These are phyloP conservation scores for Brenthis daphne DNA, from an alignment of 2,888 invertebrate species.

Conservation along the genomic window DNA sequence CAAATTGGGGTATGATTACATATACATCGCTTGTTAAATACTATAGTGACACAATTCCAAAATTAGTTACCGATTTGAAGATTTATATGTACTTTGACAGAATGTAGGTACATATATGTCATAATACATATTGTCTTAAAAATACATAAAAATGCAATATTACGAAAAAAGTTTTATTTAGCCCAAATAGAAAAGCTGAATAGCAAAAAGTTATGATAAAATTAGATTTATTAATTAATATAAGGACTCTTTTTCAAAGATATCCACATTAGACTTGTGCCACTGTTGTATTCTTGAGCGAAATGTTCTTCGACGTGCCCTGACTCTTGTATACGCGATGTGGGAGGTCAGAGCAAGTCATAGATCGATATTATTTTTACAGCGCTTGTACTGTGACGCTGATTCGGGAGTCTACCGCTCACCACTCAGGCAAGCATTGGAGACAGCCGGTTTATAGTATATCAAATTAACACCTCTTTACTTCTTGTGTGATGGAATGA, in stretches of 20 bases:
- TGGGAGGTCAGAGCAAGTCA: slow-evolving; percentile 74
- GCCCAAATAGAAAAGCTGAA: too few relatives aligned
- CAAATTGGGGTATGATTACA: slow-evolving; percentile 94
- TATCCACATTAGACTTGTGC: not conserved
- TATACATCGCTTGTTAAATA: slow-evolving; percentile 20
- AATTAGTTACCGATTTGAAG: not conserved
- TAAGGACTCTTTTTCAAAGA: not conserved
- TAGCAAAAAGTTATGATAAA: too few relatives aligned
- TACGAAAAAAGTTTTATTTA: too few relatives aligned
- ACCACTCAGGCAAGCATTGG: slow-evolving; percentile 89
- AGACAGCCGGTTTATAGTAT: slow-evolving; percentile 81
- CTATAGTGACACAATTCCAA: slow-evolving; percentile 16
- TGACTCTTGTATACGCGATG: slow-evolving; percentile 56
- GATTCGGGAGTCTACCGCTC: slow-evolving; percentile 88
- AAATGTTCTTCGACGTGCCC: slow-evolving; percentile 64
- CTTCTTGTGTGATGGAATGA: slow-evolving; percentile 79
- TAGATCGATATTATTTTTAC: slow-evolving; percentile 85
- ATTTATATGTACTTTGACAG: too few relatives aligned
- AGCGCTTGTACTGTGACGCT: slow-evolving; percentile 88
- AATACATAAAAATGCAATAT: too few relatives aligned
- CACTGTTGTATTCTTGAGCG: slow-evolving; percentile 17
- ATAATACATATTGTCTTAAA: too few relatives aligned
- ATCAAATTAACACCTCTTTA: slow-evolving; percentile 75
- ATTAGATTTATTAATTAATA: not conserved
- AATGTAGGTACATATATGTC: too few relatives aligned